Base-by-base conservation (phyloP, 2,888 invertebrate genomes). In the Chorisops tibialis region DNA sequence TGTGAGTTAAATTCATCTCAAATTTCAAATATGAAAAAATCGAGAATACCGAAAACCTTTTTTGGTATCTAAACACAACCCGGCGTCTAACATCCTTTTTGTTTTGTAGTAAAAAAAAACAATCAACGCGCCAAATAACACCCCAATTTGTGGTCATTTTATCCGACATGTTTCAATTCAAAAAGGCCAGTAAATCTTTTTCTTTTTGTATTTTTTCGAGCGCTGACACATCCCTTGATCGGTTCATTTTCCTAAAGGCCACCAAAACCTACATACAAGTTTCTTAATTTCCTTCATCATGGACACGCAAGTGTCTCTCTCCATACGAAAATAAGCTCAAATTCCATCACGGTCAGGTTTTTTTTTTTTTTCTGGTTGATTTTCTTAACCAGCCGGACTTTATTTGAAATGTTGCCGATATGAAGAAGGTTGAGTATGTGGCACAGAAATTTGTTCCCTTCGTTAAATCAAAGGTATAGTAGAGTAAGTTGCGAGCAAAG, bases 121-220 rank as follows among this genome's bases (percentile, higher is more conserved):
- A 48, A 48, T 24, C n/a, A n/a, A 30, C 30, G 30, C 9, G 30
- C 30, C 30, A 30, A 9, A 30, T 30, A 56, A 24, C 43, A 56
- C 56, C 56, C 45, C 56, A 56, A 43, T 56, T 30, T 56, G 56
- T 45, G 56, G 43, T 45, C 45, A 56, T 45, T 30, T 56, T 56
- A 56, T 45, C 30, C 45, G 45, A 56, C 56, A 30, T 56, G 56
- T 43, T 56, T 56, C 43, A 43, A 9, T 45, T 11, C 21, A 30
- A 50, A 37, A 50, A 35, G 18, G 30, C 50, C 50, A 14, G 18
- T 50, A 50, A 50, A 50, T n/a, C 35, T 35, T 24, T 35, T 21
- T 5, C n/a, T 9, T 48, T 22, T 21, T n/a, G 12, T 22, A n/a
- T n/a, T n/a, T n/a, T n/a, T 9, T 9, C 18, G 45, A 56, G n/a